phyloP scores from a whole-genome alignment of 2,797 vertebrate genomes.

The Pyrocephalus nanus region DNA sequence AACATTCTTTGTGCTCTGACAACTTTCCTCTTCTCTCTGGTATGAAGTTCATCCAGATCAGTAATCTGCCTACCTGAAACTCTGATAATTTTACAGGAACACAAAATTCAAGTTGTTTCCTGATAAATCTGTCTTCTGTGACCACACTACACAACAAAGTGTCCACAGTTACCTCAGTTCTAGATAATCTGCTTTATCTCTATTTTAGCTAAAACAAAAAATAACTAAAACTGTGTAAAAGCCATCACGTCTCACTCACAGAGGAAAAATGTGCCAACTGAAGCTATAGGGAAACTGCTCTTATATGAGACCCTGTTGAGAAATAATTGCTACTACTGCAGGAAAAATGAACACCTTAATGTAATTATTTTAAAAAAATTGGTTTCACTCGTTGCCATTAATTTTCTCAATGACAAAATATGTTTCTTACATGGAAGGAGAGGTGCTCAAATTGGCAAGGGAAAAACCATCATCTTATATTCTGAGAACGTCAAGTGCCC shows the following conservation, averaged over 20 bases:
- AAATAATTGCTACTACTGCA: background rate
- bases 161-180: background rate
- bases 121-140: background rate
- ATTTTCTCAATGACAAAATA: background rate
- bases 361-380: rapidly evolving
- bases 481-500: background rate
- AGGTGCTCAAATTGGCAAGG: background rate
- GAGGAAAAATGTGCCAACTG: background rate
- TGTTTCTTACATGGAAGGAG: rapidly evolving
- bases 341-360: background rate
- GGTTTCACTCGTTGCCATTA: background rate
- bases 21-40: background rate
- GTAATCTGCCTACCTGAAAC: background rate
- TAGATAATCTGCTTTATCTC: background rate
- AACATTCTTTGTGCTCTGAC: background rate
- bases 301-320: background rate
- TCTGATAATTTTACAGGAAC: background rate
- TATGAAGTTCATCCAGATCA: background rate
- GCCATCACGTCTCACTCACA: background rate
- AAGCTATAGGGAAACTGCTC: background rate
- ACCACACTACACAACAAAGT: background rate
- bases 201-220: background rate
- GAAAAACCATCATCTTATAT: background rate
- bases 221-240: background rate
- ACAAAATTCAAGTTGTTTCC: background rate